Evolutionary conservation across 37 sponge, comb jelly and placozoan species (phyloP), one percentile per base, ranked within the genome.

Genomic region (Hexactinellida sp.): DNA sequence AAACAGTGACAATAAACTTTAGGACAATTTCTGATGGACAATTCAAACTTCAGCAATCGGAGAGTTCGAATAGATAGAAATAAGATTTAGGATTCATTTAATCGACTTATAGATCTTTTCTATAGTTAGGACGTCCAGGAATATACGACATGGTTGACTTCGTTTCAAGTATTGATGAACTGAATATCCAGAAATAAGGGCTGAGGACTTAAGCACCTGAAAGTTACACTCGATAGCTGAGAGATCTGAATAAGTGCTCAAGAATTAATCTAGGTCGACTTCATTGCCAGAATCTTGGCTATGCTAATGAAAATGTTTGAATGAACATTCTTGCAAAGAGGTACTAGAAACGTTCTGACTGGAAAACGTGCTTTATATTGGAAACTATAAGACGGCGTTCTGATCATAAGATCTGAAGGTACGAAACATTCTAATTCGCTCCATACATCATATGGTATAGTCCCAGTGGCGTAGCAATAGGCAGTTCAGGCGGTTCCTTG

Each of bases 331-430:
- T 63, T 63, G 76, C 34, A 63, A 63, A 63, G 76, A 63, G 21
- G 76, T 63, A n/a, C 76, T 63, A 63, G 28, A 25, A n/a, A 63
- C 76, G 13, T 23, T 63, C 76, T 63, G 76, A 63, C 76, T 63
- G 76, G 34, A 32, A 63, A 63, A 63, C 34, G 13, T 5, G 76
- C 76, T 63, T 28, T 3, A 63, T 63, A 63, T 63, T 63, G 28
- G 76, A 63, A 3, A 63, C 76, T 63, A 21, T 63, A 1, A 63
- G 76, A 28, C 76, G 25, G 76, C 76, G 76, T 23, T 63, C 76
- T 63, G 76, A 63, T 63, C 13, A 7, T 63, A 63, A 28, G 25
- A 63, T 63, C 76, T 63, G 76, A 63, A 63, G 76, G 76, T 63
- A 63, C 13, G 76, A 63, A 32, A 63, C 34, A 63, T 63, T 3